Conservation (phyloP, 2,113 vertebrate genomes). For the Malaclemys terrapin region DNA sequence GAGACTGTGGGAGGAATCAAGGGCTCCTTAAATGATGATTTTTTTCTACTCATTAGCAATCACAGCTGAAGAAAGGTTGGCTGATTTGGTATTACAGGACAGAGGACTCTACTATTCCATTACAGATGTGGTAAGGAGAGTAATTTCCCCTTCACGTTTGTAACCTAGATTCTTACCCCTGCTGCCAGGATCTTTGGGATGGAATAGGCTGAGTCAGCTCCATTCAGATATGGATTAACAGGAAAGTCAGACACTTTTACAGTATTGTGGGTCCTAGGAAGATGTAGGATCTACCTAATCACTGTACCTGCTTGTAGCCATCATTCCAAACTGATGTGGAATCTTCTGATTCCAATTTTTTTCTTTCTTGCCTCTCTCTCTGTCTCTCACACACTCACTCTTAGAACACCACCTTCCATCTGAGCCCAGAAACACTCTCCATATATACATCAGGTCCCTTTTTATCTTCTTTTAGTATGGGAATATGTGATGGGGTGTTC, state of each 20-base stretch:
- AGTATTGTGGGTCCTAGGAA: not conserved
- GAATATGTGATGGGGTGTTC: not conserved
- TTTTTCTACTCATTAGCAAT: not conserved
- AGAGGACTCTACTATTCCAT: not conserved
- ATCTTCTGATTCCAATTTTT: not conserved
- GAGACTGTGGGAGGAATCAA: not conserved
- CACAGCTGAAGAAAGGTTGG: not conserved
- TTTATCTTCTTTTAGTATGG: not conserved
- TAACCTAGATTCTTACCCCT: not conserved
- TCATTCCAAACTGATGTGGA: not conserved
- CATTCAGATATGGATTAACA: not conserved
- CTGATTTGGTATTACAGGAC: not conserved
- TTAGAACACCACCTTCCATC: not conserved
- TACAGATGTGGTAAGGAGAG: not conserved
- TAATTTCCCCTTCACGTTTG: not conserved
- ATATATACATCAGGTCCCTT: not conserved
- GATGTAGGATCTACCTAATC: not conserved
- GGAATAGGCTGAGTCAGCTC: not conserved
- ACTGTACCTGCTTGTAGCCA: not conserved
- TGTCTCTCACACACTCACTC: not conserved
- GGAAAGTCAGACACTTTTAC: not conserved
- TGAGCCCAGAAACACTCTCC: not conserved
- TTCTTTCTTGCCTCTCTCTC: not conserved
- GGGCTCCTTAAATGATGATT: not conserved
- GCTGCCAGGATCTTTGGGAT: not conserved